Base-by-base conservation (phyloP, 2,888 invertebrate genomes). In the Lymantria dispar region DNA sequence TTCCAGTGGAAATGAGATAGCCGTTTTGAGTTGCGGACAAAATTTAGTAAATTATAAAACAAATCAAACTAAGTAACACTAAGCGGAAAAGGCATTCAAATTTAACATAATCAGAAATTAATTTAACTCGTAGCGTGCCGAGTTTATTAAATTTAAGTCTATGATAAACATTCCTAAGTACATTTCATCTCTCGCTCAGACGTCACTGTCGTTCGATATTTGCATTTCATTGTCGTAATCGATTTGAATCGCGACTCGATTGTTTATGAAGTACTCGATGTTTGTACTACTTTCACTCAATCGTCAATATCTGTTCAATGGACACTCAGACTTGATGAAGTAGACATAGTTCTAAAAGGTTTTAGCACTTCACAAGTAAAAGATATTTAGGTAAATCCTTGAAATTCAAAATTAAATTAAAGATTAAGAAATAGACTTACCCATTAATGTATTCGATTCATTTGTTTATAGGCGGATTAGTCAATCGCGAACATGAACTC, bases 211-310 rank as follows among this genome's bases (percentile, higher is more conserved):
- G 48, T 49, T 55, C 53, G 55, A 63, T 63, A 72, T 78, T 77
- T 71, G 62, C 68, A 72, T 74, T 74, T 62, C 62, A 68, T 68
- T 68, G 58, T 62, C 64, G 65, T 57, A 65, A 54, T 64, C 56
- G 60, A 64, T 65, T 63, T 56, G 56, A 63, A 70, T 68, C 58
- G 63, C 57, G 64, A 63, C 58, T 63, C 51, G 54, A 65, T 65
- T 65, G 62, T 68, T 48, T 45, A 64, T 64, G 54, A 57, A 61
- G 64, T 60, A 50, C 52, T 36, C 50, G 56, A 60, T 52, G 56
- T 38, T 61, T 43, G 62, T 48, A 60, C 53, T 64, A 65, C 62
- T 62, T 67, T 64, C 60, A 55, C 58, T 48, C 48, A 50, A 41
- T 54, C 41, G 50, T 62, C 60, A 61, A 58, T 62, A 58, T 63